Evolutionary conservation across 2,113 vertebrate species (phyloP), one percentile per base, ranked within the genome.

Genomic region (Ptilonorhynchus violaceus): DNA sequence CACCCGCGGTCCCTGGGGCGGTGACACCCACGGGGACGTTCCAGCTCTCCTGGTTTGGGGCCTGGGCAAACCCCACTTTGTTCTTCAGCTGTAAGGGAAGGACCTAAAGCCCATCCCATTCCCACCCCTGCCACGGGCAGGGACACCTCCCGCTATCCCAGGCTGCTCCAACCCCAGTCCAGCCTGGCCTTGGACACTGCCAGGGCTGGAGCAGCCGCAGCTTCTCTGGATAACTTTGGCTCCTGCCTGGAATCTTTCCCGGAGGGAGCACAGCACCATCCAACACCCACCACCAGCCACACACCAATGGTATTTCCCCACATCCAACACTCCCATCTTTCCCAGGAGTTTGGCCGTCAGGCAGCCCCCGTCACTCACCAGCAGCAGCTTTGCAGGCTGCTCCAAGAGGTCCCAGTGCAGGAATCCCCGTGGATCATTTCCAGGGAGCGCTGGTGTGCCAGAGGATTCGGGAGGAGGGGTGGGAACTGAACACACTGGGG

Each of bases 1-100:
- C 76, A 22, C 52, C 8, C 47, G 23, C 0, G 0, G 9, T 11
- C 25, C 52, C 28, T 13, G 7, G 7, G 22, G 13, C 0, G 2
- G 49, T 30, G 21, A 19, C 55, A 63, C 17, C 27, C 53, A 3
- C 42, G 3, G 70, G 53, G 37, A 22, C 11, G 1, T 20, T 41
- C 15, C 58, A 76, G 30, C 18, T 70, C 47, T 35, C 6, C 47
- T 30, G 15, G 13, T 10, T 2, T 35, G 5, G 56, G 53, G 25
- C 42, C 59, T 37, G 37, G 82, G 74, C 18, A 21, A 70, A 60
- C 15, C 53, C 28, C 39, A 3, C 53, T 69, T 22, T 24, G 24
- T 21, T 50, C 60, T 52, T 63, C 53, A 56, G 31, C 39, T 13
- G 8, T 39, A 15, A 3, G 4, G 25, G 39, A 17, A 12, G 2